Evolutionary conservation across 1,140 invertebrate species (phyloP).

Genomic region (Araneus ventricosus): DNA sequence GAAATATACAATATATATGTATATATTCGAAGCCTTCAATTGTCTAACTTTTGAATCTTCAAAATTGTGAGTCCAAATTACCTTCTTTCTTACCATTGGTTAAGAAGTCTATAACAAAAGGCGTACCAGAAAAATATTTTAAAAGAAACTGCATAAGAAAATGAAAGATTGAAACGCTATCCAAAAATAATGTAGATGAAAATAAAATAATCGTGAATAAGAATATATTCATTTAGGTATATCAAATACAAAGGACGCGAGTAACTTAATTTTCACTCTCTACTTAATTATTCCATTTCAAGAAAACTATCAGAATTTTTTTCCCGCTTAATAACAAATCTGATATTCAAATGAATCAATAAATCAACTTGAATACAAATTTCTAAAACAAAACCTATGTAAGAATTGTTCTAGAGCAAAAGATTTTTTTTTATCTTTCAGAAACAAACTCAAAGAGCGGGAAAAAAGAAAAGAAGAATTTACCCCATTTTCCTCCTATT

Average conservation of each 20-base stretch:
- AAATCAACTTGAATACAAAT: neutral
- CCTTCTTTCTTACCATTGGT: no score
- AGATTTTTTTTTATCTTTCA: neutral
- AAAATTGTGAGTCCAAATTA: no score
- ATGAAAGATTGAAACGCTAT: neutral
- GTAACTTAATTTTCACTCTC: neutral
- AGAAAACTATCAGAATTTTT: neutral
- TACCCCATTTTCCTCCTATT: constrained; percentile 14
- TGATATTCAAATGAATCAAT: neutral
- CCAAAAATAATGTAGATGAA: neutral
- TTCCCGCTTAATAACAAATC: neutral
- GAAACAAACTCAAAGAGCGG: neutral
- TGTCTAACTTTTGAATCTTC: no score
- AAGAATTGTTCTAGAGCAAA: neutral
- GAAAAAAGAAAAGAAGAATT: neutral
- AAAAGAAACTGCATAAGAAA: neutral
- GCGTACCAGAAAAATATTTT: no score
- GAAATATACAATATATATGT: no score
- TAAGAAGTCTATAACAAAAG: no score
- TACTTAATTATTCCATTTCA: neutral
- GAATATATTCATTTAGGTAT: neutral
- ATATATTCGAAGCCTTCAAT: no score
- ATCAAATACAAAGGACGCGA: neutral
- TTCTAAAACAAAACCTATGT: no score
- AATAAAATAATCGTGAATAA: neutral